Conservation (phyloP, 1,140 invertebrate genomes). For the Diprion similis region DNA sequence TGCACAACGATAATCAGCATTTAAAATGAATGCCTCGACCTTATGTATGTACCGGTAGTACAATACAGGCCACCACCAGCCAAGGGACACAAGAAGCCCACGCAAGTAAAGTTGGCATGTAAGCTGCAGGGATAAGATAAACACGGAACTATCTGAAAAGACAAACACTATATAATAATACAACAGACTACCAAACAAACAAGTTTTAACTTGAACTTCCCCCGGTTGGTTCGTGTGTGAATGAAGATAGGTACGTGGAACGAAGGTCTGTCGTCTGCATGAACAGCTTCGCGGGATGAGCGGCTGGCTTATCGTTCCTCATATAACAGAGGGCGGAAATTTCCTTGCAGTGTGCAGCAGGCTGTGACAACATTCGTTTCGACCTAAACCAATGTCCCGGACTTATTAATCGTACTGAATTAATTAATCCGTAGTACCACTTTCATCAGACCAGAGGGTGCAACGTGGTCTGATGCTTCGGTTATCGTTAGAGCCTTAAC, state of each 20-base stretch:
- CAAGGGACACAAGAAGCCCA: background rate
- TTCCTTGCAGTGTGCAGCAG: too few species aligned
- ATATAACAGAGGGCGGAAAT: too few species aligned
- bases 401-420: too few species aligned
- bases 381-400: too few species aligned
- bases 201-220: background rate
- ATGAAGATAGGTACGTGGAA: background rate
- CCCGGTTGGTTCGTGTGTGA: background rate
- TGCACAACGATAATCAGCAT: too few species aligned
- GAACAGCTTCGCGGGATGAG: slow-evolving; percentile 3
- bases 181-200: background rate
- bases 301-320: background rate
- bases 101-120: background rate
- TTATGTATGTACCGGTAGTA: too few species aligned
- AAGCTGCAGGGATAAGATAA: slow-evolving; percentile 2
- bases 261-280: background rate
- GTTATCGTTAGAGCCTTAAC: too few species aligned
- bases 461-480: too few species aligned
- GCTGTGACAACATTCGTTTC: too few species aligned
- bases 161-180: background rate
- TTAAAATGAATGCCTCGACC: too few species aligned
- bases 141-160: background rate
- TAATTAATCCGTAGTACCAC: too few species aligned
- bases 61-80: background rate
- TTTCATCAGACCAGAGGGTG: too few species aligned